These are phyloP conservation scores for Hydractinia echinata DNA, from an alignment of 30 jellyfish, hydroid and myxozoan genomes.

Conservation along the genomic window DNA sequence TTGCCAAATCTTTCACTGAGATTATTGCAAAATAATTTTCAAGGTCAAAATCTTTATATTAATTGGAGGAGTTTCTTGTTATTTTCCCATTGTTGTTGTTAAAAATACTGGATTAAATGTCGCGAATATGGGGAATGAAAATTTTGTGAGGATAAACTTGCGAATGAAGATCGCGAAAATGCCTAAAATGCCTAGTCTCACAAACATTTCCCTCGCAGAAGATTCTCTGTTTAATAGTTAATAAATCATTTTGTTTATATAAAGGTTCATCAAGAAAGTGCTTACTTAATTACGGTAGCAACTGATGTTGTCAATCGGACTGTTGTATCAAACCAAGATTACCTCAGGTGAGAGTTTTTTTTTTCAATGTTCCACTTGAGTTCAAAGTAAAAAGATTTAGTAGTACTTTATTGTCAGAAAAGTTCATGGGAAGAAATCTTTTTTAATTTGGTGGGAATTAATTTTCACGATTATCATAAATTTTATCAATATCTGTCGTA, in stretches of 20 bases:
- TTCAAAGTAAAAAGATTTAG: not conserved
- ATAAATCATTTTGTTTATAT: not conserved
- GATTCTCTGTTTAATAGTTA: too few species aligned
- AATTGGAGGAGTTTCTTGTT: too few species aligned
- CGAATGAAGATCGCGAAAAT: too few species aligned
- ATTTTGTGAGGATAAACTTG: too few species aligned
- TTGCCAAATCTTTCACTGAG: too few species aligned
- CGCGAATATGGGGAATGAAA: too few species aligned
- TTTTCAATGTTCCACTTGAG: not conserved
- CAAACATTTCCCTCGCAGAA: too few species aligned
- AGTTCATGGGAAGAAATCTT: not conserved
- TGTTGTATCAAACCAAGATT: constrained; percentile 68
- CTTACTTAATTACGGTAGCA: constrained; percentile 66
- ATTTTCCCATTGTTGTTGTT: too few species aligned
- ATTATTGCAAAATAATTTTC: too few species aligned
- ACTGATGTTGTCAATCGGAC: constrained; percentile 85
- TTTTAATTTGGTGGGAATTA: not conserved
- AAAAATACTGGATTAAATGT: too few species aligned
- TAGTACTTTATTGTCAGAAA: not conserved
- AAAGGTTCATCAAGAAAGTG: constrained; percentile 94
- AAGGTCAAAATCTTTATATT: too few species aligned
- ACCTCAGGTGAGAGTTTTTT: constrained; percentile 45
- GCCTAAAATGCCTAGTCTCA: not conserved
- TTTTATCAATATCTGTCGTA: too few species aligned
- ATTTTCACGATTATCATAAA: not conserved